These are phyloP conservation scores for Orussus abietinus DNA, from an alignment of 1,140 invertebrate species.

Conservation along the genomic window DNA sequence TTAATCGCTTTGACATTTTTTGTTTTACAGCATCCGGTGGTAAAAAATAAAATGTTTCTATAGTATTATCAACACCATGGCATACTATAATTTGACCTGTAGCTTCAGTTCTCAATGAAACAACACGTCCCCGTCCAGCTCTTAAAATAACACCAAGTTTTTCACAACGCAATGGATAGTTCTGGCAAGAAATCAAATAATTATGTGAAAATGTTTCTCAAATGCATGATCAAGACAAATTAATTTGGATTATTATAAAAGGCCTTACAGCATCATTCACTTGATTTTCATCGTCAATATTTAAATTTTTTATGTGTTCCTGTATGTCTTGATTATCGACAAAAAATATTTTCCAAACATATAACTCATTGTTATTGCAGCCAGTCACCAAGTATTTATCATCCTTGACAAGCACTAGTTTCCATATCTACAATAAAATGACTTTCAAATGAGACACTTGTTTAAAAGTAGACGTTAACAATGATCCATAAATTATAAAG, in stretches of 20 bases:
- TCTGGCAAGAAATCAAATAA: conserved; percentile 26
- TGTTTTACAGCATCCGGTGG: conserved; percentile 68
- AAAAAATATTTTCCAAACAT: conserved; percentile 71
- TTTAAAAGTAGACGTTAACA: not conserved
- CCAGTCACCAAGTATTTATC: conserved; percentile 84
- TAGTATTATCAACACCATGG: conserved; percentile 73
- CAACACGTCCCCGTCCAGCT: conserved; percentile 69
- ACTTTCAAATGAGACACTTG: conserved; percentile 3
- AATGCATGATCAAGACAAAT: conserved; percentile 4
- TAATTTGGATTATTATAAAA: conserved; percentile 8
- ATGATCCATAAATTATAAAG: conserved; percentile 3
- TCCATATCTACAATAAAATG: conserved; percentile 69
- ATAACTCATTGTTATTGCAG: conserved; percentile 76
- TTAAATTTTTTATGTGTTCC: conserved; percentile 45
- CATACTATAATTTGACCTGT: conserved; percentile 71
- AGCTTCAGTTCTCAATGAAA: conserved; percentile 63
- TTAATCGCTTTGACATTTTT: conserved; percentile 69
- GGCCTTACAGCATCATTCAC: conserved; percentile 52
- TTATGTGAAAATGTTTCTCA: not conserved
- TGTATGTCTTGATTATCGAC: conserved; percentile 34
- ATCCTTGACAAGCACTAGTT: conserved; percentile 72
- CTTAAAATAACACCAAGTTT: conserved; percentile 75
- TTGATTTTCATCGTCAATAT: conserved; percentile 57
- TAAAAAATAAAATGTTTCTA: conserved; percentile 84
- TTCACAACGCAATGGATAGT: conserved; percentile 65